A percentile compares a stretch with the other conserved stretches of the same genome.
phyloP scores from a whole-genome alignment of 2,888 invertebrate species.

The Agonopterix arenella region DNA sequence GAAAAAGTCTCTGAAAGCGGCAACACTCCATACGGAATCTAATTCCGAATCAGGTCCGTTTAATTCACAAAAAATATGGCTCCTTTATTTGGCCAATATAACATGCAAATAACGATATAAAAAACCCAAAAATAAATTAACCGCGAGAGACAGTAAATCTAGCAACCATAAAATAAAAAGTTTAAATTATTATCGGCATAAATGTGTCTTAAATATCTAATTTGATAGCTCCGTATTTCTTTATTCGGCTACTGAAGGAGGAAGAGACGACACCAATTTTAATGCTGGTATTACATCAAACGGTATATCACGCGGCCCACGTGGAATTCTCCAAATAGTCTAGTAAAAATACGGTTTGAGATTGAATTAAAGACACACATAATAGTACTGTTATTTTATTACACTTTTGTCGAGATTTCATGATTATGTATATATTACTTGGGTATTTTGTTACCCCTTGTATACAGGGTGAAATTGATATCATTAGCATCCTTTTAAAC shows the following conservation, averaged over 20 bases:
- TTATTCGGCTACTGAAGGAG: constrained; percentile 59
- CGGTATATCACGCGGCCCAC: constrained; percentile 19
- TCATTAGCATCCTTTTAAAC: too few relatives aligned
- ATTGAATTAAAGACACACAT: too few relatives aligned
- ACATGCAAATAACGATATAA: constrained; percentile 44
- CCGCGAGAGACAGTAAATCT: constrained; percentile 48
- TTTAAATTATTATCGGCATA: constrained; percentile 51
- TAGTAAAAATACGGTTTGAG: too few relatives aligned
- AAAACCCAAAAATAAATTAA: constrained; percentile 41
- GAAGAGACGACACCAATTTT: constrained; percentile 35
- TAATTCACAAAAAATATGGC: constrained; percentile 10
- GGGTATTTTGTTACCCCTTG: too few relatives aligned
- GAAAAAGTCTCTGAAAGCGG: too few relatives aligned
- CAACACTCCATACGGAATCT: too few relatives aligned
- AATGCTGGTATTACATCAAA: constrained; percentile 38
- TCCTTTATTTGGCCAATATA: constrained; percentile 29
- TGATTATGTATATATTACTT: too few relatives aligned
- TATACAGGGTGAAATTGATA: too few relatives aligned
- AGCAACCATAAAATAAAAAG: constrained; percentile 50
- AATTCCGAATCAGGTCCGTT: too few relatives aligned
- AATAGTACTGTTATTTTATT: too few relatives aligned
- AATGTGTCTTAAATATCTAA: constrained; percentile 52
- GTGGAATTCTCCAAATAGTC: constrained; percentile 15
- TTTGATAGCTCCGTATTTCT: constrained; percentile 50
- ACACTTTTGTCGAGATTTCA: too few relatives aligned